Conservation (phyloP, 1,140 invertebrate species). For the Drosophila lacertosa region DNA sequence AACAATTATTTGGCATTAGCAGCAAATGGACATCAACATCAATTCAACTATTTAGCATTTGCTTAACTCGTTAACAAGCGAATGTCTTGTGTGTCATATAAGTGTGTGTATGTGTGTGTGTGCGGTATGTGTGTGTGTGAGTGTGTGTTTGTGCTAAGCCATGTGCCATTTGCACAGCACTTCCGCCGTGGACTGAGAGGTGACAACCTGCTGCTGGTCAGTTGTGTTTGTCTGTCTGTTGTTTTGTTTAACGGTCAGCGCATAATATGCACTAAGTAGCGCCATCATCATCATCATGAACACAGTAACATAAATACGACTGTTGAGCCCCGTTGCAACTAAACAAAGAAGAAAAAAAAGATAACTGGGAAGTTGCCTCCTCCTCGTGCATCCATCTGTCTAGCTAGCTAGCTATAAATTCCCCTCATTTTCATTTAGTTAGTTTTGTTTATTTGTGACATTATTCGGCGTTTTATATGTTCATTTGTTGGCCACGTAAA, state of each 20-base stretch:
- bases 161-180: slow-evolving; percentile 52
- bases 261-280: slow-evolving; percentile 65
- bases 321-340: slow-evolving; percentile 36
- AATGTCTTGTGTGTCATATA: slow-evolving; percentile 17
- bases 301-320: slow-evolving; percentile 73
- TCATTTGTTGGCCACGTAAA: too few species aligned
- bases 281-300: slow-evolving; percentile 34
- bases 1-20: too few species aligned
- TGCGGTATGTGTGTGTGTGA: neutral
- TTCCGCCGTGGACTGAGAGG: slow-evolving; percentile 47
- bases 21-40: too few species aligned
- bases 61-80: neutral
- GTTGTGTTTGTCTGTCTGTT: slow-evolving; percentile 13
- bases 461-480: slow-evolving; percentile 44
- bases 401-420: too few species aligned
- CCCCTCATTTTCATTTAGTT: slow-evolving; percentile 37
- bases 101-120: neutral
- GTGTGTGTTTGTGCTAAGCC: slow-evolving; percentile 49
- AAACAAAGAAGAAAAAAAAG: slow-evolving; percentile 33
- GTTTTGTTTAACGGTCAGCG: slow-evolving; percentile 52
- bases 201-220: slow-evolving; percentile 54
- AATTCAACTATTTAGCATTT: slow-evolving; percentile 5
- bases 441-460: slow-evolving; percentile 64
- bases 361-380: slow-evolving; percentile 23
- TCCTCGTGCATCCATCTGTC: neutral